Evolutionary conservation across 2,888 invertebrate species (phyloP).

Genomic region (Syrista parreyssii): DNA sequence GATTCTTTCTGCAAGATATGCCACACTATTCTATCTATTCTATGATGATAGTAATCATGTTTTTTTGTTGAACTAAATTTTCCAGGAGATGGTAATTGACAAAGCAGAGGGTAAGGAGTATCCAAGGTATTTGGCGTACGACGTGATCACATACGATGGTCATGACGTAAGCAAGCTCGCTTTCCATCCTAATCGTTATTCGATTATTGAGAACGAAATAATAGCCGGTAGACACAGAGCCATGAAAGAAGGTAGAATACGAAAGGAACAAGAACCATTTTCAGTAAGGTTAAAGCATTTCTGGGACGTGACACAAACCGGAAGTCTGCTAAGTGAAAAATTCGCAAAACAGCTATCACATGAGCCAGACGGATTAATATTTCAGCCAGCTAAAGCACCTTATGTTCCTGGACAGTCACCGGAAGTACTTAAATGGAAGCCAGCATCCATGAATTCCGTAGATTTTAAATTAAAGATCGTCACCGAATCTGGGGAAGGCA

Average conservation of each 20-base stretch:
- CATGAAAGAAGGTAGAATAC: constrained; percentile 80
- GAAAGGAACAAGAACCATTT: constrained; percentile 86
- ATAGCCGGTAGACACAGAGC: constrained; percentile 78
- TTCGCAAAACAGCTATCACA: constrained; percentile 88
- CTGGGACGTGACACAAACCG: constrained; percentile 83
- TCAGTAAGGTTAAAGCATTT: constrained; percentile 92
- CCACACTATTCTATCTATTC: not conserved
- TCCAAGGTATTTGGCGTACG: constrained; percentile 94
- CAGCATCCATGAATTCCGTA: constrained; percentile 91
- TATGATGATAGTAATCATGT: not conserved
- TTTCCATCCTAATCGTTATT: constrained; percentile 81
- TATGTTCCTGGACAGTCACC: constrained; percentile 86
- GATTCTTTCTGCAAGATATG: not conserved
- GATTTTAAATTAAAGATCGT: constrained; percentile 92
- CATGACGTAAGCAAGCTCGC: constrained; percentile 80
- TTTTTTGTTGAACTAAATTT: constrained; percentile 28
- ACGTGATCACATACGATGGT: constrained; percentile 87
- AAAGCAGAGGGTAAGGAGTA: constrained; percentile 79
- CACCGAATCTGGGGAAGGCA: constrained; percentile 77
- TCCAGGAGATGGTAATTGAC: constrained; percentile 96
- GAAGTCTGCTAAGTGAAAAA: constrained; percentile 80
- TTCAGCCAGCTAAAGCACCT: constrained; percentile 90
- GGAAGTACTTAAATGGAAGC: constrained; percentile 97
- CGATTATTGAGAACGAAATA: constrained; percentile 81
- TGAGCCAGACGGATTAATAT: constrained; percentile 98